Evolutionary conservation across 1,140 invertebrate species (phyloP), one percentile per base, ranked within the genome.

Genomic region (Hydropsyche tenuis): DNA sequence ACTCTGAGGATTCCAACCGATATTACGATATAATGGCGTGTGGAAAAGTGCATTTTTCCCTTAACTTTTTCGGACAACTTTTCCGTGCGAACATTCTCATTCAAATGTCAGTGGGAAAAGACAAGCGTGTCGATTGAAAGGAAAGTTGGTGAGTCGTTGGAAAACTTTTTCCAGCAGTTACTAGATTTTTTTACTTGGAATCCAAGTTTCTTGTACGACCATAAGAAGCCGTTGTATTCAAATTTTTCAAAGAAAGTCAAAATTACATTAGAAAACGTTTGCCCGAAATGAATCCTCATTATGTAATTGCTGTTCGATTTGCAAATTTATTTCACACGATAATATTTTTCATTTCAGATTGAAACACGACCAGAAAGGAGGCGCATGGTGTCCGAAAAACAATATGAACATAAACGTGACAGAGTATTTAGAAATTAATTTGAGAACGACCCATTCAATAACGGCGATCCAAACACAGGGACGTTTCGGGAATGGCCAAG

Each of bases 341-440:
- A n/a, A n/a, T n/a, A n/a, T 37, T 37, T 69, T 69, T 69, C 14
- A 11, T 53, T 53, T 11, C 83, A 94, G 93, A 81, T 82, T 95
- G 63, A 87, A 91, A 16, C 86, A 87, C 27, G 93, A 95, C 80
- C 85, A 84, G 56, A 88, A 88, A 18, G 92, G 93, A 9, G 93
- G 93, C 16, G 93, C 92, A 0, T 95, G 93, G 93, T 95, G 93
- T 85, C 93, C 93, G 0, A 88, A 88, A 78, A 84, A 85, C 65
- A 89, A 89, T 78, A 90, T 95, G 74, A 88, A 88, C 76, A 83
- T 85, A 68, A 88, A 88, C 22, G 84, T 88, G 14, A 86, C 88
- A 22, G 93, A 95, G 80, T 95, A 90, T 82, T 80, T 94, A 22
- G 88, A 94, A 83, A 89, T 95, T 56, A 51, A 76, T 80, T 84